Base-by-base conservation (phyloP, 2,113 vertebrate species). In the Polyodon spathula region DNA sequence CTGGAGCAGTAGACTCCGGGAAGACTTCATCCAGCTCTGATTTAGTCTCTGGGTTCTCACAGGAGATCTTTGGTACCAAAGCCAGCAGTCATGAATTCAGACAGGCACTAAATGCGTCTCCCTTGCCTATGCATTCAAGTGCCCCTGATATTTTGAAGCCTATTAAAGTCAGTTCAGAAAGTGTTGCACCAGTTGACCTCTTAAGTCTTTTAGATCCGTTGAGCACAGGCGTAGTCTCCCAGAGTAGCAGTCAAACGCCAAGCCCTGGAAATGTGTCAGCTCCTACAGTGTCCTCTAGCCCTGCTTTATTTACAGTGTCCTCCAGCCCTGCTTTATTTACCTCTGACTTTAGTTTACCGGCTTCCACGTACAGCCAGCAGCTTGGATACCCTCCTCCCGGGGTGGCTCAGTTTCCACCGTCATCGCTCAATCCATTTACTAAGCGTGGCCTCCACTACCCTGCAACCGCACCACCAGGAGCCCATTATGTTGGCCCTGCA, bases 161-260 rank as follows among this genome's bases (percentile, higher is more conserved):
- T 0, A 63, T 77, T 40, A 85, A 71, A 56, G 66, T 82, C 53
- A 69, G 63, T n/a, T 1, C 76, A 0, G 84, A 86, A 10, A 78
- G 79, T 63, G 62, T 64, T 6, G 75, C 72, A n/a, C n/a, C n/a
- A 1, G 74, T 86, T 3, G 83, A 91, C 59, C 84, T 98, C 60
- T 81, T 97, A 1, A 89, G 86, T 56, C 88, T 98, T 37, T 83
- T 98, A 55, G 96, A 97, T 73, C 96, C 96, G 0, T 79, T 98
- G 38, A 80, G 78, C 67, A 52, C 66, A 15, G 61, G 71, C 46
- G 63, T 16, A 38, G 15, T 55, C 67, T 75, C 78, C 73, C 63
- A 76, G 1, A 70, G 66, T 54, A 52, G n/a, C 0, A 40, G 43
- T 62, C 55, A 61, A 0, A 73, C 63, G 0, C 58, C 66, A 6